Evolutionary conservation across 2,797 vertebrate species (phyloP), one percentile per base, ranked within the genome.

Genomic region (Neosilurus mollespiculum): DNA sequence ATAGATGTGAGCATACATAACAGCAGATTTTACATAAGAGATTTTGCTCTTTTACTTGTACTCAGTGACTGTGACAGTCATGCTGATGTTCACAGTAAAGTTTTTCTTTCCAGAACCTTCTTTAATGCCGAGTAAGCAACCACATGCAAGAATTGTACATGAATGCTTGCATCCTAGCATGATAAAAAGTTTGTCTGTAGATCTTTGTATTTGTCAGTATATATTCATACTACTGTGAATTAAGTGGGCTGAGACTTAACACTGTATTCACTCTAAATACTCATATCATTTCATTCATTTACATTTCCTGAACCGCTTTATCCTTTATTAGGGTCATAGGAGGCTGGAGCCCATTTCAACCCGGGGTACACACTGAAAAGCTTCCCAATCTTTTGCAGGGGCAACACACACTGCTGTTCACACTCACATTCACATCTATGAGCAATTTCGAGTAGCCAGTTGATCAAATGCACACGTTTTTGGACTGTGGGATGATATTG

Each of bases 31-130:
- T 43, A 43, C 43, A 43, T 51, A 9, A 18, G 58, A 64, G 59
- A 78, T 78, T 78, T 78, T 64, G 22, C 34, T 24, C 37, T 43
- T n/a, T 61, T 20, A n/a, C 43, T n/a, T 78, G 14, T 43, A 78
- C 59, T 62, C 12, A 16, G 54, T 58, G 34, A 76, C 54, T 37
- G 30, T 43, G 56, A 37, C 56, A 58, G 73, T 54, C 54, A 37
- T 9, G 1, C 24, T 16, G 22, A 62, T 62, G 11, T 61, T 58
- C 14, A 24, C 30, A 43, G 9, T 43, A 62, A 61, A 61, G 58
- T 22, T 61, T 61, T 77, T 37, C 3, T 30, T 20, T 18, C 30
- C 30, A 61, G n/a, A 61, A 62, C 20, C 4, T 12, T 77, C 20
- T 24, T 0, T 77, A 43, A 61, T 77, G 34, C 34, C n/a, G 34